phyloP scores from a whole-genome alignment of 2,113 vertebrate species.

The Nesogale talazaci region DNA sequence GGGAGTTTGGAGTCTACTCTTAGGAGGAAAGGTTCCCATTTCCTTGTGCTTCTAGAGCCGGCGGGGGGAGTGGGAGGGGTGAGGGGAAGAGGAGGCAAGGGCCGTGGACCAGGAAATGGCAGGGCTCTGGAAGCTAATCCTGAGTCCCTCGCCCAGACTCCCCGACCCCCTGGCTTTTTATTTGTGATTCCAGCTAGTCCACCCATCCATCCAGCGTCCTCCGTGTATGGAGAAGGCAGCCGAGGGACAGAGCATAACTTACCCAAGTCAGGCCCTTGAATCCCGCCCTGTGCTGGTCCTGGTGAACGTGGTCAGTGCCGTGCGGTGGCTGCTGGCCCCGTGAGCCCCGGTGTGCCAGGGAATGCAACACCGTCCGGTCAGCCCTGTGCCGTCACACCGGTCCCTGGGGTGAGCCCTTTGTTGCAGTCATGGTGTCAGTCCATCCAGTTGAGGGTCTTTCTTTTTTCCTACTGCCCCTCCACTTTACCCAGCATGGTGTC shows the following conservation, averaged over 20 bases:
- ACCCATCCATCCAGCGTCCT: background rate
- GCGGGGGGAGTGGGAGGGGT: background rate
- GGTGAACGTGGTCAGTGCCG: too few species aligned
- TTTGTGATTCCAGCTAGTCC: background rate
- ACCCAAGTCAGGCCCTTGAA: background rate
- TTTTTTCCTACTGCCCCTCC: too few species aligned
- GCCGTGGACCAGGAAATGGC: background rate
- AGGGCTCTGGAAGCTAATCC: background rate
- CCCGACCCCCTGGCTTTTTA: background rate
- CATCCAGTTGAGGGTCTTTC: too few species aligned
- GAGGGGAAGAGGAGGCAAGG: constrained; percentile 29
- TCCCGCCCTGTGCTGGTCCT: background rate
- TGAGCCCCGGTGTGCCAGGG: too few species aligned
- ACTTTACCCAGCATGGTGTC: too few species aligned
- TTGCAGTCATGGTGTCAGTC: too few species aligned
- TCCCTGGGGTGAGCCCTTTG: too few species aligned
- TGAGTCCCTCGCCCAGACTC: too few species aligned
- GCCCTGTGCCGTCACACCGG: too few species aligned
- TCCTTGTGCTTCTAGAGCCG: background rate
- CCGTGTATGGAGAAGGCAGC: background rate
- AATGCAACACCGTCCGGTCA: too few species aligned
- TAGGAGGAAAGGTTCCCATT: background rate
- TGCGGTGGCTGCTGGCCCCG: too few species aligned
- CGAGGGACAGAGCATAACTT: background rate
- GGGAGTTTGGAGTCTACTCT: too few species aligned